Conservation (phyloP, 2,113 vertebrate genomes). For the Girardinichthys multiradiatus region DNA sequence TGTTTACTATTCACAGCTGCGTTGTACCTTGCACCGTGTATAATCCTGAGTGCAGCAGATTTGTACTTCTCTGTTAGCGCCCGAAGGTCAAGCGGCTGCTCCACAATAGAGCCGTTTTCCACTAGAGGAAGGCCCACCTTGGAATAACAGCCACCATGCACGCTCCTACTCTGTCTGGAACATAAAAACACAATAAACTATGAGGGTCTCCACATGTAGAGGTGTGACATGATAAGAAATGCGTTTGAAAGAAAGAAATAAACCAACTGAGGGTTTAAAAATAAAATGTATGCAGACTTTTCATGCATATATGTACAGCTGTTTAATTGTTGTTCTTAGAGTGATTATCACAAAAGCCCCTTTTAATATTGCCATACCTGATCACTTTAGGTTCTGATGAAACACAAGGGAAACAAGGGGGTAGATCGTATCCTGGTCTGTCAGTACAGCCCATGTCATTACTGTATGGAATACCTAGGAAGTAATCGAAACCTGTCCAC, state of each 20-base stretch:
- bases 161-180: slow-evolving; percentile 64
- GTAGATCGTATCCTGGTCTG: slow-evolving; percentile 85
- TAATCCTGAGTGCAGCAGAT: slow-evolving; percentile 79
- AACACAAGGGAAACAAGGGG: slow-evolving; percentile 84
- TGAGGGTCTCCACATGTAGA: not conserved
- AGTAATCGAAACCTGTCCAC: slow-evolving; percentile 92
- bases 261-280: no score
- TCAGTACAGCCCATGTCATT: slow-evolving; percentile 98
- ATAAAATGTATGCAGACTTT: no score
- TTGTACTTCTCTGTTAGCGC: slow-evolving; percentile 81
- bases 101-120: slow-evolving; percentile 85
- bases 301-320: no score
- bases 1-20: not conserved
- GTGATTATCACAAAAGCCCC: no score
- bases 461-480: slow-evolving; percentile 94
- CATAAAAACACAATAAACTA: not conserved
- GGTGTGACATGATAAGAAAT: not conserved
- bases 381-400: accelerated
- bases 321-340: no score
- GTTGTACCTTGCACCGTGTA: slow-evolving; percentile 84
- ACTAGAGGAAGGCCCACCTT: slow-evolving; percentile 89
- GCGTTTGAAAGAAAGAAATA: no score
- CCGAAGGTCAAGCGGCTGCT: slow-evolving; percentile 89
- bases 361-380: slow-evolving; percentile 35
- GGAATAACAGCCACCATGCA: slow-evolving; percentile 78